These are phyloP conservation scores for Ictalurus punctatus DNA, from an alignment of 2,113 vertebrate species.

Conservation along the genomic window DNA sequence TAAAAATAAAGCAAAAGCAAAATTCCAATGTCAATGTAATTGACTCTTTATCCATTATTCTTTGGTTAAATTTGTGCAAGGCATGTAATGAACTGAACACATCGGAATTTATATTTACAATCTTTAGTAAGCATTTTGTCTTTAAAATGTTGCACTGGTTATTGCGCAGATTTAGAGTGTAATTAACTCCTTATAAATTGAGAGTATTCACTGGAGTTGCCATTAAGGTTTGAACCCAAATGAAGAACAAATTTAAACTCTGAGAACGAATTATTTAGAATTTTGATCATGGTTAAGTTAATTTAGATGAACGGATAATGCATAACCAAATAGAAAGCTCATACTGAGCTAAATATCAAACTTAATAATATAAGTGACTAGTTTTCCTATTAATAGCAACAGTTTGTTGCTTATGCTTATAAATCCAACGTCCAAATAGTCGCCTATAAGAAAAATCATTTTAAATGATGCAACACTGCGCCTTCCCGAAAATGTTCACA, in stretches of 20 bases:
- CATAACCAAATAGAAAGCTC: background rate
- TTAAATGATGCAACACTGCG: background rate
- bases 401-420: background rate
- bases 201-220: background rate
- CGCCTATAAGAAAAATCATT: background rate
- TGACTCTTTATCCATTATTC: background rate
- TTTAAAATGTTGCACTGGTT: background rate
- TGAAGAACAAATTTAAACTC: background rate
- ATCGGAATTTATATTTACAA: background rate
- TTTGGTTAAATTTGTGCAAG: background rate
- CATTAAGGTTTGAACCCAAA: background rate
- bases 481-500: background rate
- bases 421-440: too few species aligned
- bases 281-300: background rate
- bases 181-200: background rate
- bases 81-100: background rate
- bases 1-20: conserved; percentile 35
- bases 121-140: background rate
- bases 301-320: background rate
- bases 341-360: background rate
- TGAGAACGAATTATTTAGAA: background rate
- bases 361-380: background rate
- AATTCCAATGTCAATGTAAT: background rate
- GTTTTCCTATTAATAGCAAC: background rate
- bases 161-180: background rate